A percentile compares a stretch with the other conserved stretches of the same genome.
Conservation (phyloP, 1,140 invertebrate species). For the Neuroterus valhalla region DNA sequence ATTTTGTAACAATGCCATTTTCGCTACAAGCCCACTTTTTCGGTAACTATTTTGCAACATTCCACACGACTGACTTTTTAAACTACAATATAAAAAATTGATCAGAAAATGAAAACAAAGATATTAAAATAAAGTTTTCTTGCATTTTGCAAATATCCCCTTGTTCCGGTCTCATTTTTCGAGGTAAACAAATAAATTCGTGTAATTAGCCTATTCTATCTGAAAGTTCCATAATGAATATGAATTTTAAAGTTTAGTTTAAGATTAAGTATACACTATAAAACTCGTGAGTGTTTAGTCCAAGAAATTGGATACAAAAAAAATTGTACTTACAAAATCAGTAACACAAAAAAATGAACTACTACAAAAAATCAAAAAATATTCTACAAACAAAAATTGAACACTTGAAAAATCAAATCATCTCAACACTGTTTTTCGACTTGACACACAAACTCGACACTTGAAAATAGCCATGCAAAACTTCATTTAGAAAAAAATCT, state of each 20-base stretch:
- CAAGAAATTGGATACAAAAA: background rate
- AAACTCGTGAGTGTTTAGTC: too few species aligned
- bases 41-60: too few species aligned
- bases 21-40: too few species aligned
- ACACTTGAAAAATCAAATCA: background rate
- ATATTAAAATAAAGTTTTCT: background rate
- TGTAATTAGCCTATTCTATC: conserved; percentile 8
- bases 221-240: background rate
- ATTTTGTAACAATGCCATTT: too few species aligned
- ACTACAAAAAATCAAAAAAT: conserved; percentile 15
- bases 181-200: background rate
- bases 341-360: background rate
- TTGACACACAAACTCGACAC: background rate
- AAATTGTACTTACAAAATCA: background rate
- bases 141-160: background rate
- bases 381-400: background rate
- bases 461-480: conserved; percentile 18
- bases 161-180: background rate
- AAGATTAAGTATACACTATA: too few species aligned
- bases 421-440: background rate
- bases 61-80: too few species aligned
- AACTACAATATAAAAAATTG: too few species aligned
- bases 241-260: background rate
- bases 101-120: too few species aligned
- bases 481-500: conserved; percentile 8